Base-by-base conservation (phyloP, 2,888 invertebrate genomes). In the Celastrina argiolus region DNA sequence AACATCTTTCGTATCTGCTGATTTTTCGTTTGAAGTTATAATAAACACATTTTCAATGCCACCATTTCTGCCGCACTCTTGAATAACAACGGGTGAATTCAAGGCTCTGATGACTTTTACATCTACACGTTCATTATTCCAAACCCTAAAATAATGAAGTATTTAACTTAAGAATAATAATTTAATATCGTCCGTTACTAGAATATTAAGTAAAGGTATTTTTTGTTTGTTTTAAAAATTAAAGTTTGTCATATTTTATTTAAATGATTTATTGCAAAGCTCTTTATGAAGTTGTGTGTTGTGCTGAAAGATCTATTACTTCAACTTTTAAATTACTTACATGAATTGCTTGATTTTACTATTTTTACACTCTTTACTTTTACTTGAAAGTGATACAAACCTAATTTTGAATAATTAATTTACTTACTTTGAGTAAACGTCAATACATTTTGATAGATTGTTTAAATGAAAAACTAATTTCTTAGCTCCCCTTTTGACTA, bases 41-140 rank as follows among this genome's bases (percentile, higher is more conserved):
- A 56, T 56, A 56, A 56, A 58, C 31, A 58, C 28, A 31, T n/a
- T 31, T 58, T 58, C 58, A n/a, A 58, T 6, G 8, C 31, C 31
- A 16, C 31, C 51, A 4, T 1, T 51, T 14, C 12, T 51, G 22
- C 12, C 22, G 8, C 51, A 51, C 51, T 51, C 51, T 51, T 51
- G 22, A 22, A 51, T 22, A 51, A 51, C 5, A 12, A 22, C 22
- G 12, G 10, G 22, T 2, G 51, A 26, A 51, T 12, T 51, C 22
- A 51, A 22, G 26, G 51, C 22, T 14, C 16, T 51, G 3, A 14
- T 51, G 51, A 51, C 51, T 51, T 51, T 51, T 22, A 14, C 5
- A 12, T 51, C 26, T 4, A 26, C 5, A 51, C 8, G 51, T 22
- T 51, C 22, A 51, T 22, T 12, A 12, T 22, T 22, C 51, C 51